Conservation (phyloP, 1,140 invertebrate species). For the Rhopalosiphum padi region DNA sequence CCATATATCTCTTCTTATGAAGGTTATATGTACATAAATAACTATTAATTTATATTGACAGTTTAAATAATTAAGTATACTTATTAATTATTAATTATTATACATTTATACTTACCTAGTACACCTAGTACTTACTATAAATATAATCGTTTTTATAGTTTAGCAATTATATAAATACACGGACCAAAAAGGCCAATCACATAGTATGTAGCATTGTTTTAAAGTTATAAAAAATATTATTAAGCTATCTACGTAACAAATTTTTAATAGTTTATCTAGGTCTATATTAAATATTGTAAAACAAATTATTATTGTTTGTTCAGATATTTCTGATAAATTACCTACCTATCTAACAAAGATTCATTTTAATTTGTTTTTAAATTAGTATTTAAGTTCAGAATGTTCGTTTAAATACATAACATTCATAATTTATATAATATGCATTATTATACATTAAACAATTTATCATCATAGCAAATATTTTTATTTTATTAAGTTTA, state of each 20-base stretch:
- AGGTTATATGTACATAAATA: neutral
- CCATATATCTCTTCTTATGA: neutral
- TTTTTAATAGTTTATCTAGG: neutral
- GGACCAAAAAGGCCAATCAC: neutral
- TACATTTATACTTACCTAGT: no score
- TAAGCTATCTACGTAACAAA: neutral
- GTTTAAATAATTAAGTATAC: neutral
- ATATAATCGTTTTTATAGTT: neutral
- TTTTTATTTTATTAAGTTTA: neutral
- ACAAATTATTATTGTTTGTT: neutral
- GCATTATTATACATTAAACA: neutral
- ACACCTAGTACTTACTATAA: neutral
- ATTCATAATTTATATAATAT: neutral
- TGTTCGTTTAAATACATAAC: neutral
- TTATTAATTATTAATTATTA: no score
- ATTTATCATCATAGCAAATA: neutral
- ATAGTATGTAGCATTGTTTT: neutral
- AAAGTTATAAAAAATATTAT: neutral
- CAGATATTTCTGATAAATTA: neutral
- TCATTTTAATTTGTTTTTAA: neutral
- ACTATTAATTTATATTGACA: neutral
- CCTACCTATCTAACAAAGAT: neutral
- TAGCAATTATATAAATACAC: neutral
- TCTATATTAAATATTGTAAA: neutral
- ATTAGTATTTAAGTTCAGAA: neutral